Conservation (phyloP, 1,140 invertebrate genomes). For the Nephila pilipes region DNA sequence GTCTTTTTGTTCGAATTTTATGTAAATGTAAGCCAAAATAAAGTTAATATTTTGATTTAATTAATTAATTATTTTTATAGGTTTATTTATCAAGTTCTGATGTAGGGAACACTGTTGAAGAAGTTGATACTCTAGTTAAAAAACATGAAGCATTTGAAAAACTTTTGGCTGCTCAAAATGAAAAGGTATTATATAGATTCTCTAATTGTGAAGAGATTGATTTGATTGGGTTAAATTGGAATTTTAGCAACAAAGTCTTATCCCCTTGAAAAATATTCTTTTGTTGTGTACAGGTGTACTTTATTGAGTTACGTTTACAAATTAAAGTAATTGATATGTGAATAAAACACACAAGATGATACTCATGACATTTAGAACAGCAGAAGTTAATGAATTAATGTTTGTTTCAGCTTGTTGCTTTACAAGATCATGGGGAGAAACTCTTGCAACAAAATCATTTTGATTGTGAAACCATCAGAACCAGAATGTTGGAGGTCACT, state of each 20-base stretch:
- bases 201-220: background rate
- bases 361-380: background rate
- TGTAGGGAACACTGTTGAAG: constrained; percentile 86
- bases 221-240: background rate
- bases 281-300: background rate
- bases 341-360: no score
- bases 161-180: constrained; percentile 90
- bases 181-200: constrained; percentile 84
- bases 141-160: constrained; percentile 96
- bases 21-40: background rate
- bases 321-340: no score
- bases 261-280: background rate
- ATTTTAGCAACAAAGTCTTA: no score
- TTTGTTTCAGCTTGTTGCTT: constrained; percentile 84
- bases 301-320: no score
- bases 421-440: constrained; percentile 93
- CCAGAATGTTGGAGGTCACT: constrained; percentile 81
- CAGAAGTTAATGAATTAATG: no score
- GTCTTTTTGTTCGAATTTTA: background rate
- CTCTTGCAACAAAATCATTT: constrained; percentile 96
- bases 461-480: constrained; percentile 91
- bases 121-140: constrained; percentile 91
- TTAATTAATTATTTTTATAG: constrained; percentile 18
- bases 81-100: constrained; percentile 82
- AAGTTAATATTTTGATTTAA: background rate